Evolutionary conservation across 2,113 vertebrate species (phyloP).

Genomic region (Scortum barcoo): DNA sequence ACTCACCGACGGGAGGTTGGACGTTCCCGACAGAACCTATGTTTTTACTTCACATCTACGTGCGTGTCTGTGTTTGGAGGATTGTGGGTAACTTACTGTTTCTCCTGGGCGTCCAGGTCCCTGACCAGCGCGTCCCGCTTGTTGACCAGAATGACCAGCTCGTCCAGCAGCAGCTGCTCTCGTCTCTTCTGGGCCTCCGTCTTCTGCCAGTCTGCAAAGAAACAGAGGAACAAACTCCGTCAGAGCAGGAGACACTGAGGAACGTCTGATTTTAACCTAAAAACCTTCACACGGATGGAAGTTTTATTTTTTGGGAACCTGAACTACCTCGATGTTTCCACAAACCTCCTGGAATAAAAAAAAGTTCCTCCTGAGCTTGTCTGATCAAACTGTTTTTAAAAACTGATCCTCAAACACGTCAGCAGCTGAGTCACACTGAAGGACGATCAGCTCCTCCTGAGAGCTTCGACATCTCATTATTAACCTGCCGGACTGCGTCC

Average conservation of each 20-base stretch:
- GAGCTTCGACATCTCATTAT: neutral
- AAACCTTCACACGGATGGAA: neutral
- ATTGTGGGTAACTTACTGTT: constrained; percentile 87
- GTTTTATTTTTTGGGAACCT: neutral
- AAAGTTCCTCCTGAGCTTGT: neutral
- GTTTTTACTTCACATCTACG: neutral
- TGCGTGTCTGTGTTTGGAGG: neutral
- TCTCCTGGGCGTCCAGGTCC: constrained; percentile 96
- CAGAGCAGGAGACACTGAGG: constrained; percentile 2
- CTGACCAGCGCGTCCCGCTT: constrained; percentile 95
- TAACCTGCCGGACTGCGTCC: constrained; percentile 22
- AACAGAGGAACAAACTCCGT: constrained; percentile 23
- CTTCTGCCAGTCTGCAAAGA: constrained; percentile 96
- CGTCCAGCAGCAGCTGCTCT: constrained; percentile 96
- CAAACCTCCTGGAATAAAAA: neutral
- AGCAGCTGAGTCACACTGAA: neutral
- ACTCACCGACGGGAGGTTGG: neutral
- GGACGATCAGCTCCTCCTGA: neutral
- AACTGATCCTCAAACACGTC: neutral
- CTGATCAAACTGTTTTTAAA: neutral
- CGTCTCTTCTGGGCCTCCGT: constrained; percentile 97
- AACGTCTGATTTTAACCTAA: neutral
- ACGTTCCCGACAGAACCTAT: neutral
- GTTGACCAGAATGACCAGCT: constrained; percentile 97
- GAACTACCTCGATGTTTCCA: neutral